Conservation (phyloP, 2,888 invertebrate species). For the Maniola hyperantus region DNA sequence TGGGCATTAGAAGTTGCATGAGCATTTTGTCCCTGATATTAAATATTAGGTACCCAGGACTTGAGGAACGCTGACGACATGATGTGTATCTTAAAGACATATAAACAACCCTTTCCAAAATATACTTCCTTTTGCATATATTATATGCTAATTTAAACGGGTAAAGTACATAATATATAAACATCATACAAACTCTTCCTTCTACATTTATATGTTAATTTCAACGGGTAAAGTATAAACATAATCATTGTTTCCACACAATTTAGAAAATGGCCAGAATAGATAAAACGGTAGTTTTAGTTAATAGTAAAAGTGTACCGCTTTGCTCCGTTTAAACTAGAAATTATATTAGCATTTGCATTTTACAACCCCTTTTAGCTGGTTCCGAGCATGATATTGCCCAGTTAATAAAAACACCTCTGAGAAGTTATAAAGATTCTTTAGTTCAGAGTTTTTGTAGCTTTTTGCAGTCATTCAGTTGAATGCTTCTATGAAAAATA, state of each 20-base stretch:
- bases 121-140: too few relatives aligned
- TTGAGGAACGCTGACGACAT: too few relatives aligned
- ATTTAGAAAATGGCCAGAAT: not conserved
- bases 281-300: conserved; percentile 8
- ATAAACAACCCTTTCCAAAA: too few relatives aligned
- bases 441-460: not conserved
- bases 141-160: too few relatives aligned
- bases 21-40: too few relatives aligned
- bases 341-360: conserved; percentile 17
- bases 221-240: not conserved
- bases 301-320: conserved; percentile 13
- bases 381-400: not conserved
- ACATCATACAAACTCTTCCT: too few relatives aligned
- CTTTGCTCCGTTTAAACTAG: conserved; percentile 6
- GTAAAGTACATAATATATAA: too few relatives aligned
- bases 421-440: not conserved
- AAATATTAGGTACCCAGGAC: too few relatives aligned
- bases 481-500: too few relatives aligned
- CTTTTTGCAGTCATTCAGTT: not conserved
- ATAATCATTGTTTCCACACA: not conserved
- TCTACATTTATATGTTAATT: too few relatives aligned
- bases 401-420: conserved; percentile 6
- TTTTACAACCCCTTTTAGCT: conserved; percentile 11
- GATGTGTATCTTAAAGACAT: too few relatives aligned
- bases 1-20: too few relatives aligned